Percentiles rank a stretch among this genome's conserved stretches.
phyloP scores from a whole-genome alignment of 2,797 vertebrate genomes.

The Pempheris klunzingeri region DNA sequence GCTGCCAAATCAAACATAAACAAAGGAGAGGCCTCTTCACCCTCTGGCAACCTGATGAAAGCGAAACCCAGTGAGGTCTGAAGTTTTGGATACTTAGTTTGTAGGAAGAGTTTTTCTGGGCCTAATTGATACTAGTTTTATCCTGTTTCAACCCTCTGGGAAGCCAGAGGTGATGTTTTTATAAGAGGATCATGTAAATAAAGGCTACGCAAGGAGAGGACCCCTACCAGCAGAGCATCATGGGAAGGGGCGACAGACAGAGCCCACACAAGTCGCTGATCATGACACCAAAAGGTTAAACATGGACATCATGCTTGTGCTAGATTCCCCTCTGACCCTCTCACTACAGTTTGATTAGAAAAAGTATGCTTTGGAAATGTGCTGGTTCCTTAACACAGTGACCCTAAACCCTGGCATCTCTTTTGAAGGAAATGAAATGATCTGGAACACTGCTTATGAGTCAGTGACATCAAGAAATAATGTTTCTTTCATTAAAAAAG shows the following conservation, averaged over 20 bases:
- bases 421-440: not conserved
- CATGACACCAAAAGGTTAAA: slow-evolving; percentile 70
- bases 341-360: slow-evolving; percentile 43
- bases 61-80: slow-evolving; percentile 51
- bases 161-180: slow-evolving; percentile 83
- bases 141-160: slow-evolving; percentile 73
- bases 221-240: slow-evolving; percentile 78
- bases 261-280: slow-evolving; percentile 84
- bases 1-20: slow-evolving; percentile 82
- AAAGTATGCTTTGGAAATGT: slow-evolving; percentile 22
- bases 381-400: slow-evolving; percentile 16
- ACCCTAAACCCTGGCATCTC: not conserved
- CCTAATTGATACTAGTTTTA: slow-evolving; percentile 80
- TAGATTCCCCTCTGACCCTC: slow-evolving; percentile 45
- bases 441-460: not conserved
- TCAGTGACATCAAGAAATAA: not conserved
- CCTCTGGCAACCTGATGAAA: slow-evolving; percentile 75
- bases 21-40: slow-evolving; percentile 62
- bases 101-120: slow-evolving; percentile 47
- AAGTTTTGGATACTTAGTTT: slow-evolving; percentile 64
- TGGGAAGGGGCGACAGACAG: slow-evolving; percentile 77
- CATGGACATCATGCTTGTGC: slow-evolving; percentile 62
- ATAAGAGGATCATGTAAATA: slow-evolving; percentile 79
- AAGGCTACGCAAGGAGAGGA: slow-evolving; percentile 65
- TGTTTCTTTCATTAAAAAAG: not conserved